Conservation (phyloP, 2,888 invertebrate genomes). For the Drosophila fulvimacula region DNA sequence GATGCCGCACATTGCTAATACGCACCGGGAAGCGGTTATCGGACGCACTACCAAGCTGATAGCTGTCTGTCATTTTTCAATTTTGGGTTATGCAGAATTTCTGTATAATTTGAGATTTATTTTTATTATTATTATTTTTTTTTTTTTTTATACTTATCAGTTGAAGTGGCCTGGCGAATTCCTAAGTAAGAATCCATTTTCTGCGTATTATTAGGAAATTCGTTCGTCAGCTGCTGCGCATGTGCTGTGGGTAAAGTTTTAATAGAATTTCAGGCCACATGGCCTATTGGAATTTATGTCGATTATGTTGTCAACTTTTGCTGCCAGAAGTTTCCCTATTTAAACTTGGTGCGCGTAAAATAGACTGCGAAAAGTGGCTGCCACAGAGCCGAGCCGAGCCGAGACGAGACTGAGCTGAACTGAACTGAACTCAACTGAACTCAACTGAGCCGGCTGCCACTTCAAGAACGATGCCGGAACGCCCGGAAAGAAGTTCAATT, state of each 20-base stretch:
- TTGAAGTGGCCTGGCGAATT: conserved; percentile 51
- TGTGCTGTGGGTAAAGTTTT: conserved; percentile 61
- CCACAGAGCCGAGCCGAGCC: not conserved
- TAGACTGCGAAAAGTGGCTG: conserved; percentile 61
- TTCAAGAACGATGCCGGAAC: conserved; percentile 2
- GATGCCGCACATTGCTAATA: conserved; percentile 46
- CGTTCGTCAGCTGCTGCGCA: conserved; percentile 38
- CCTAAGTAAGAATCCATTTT: conserved; percentile 18
- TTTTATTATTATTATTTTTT: no score
- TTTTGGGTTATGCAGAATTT: conserved; percentile 40
- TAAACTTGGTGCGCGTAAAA: conserved; percentile 68
- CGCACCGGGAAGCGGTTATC: conserved; percentile 51
- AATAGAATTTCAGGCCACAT: conserved; percentile 69
- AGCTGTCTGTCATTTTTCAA: conserved; percentile 30
- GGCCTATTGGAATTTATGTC: conserved; percentile 78
- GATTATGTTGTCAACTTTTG: conserved; percentile 77
- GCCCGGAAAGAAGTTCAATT: conserved; percentile 58
- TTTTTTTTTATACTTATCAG: conserved; percentile 36
- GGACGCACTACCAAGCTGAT: conserved; percentile 39
- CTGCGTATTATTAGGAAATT: conserved; percentile 37
- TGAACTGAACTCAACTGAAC: not conserved
- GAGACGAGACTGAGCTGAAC: not conserved
- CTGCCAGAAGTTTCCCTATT: conserved; percentile 71
- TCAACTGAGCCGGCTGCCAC: not conserved
- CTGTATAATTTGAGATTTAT: conserved; percentile 21